Evolutionary conservation across 2,888 invertebrate genomes (phyloP), one percentile per base, ranked within the genome.

Genomic region (Erynnis tages): DNA sequence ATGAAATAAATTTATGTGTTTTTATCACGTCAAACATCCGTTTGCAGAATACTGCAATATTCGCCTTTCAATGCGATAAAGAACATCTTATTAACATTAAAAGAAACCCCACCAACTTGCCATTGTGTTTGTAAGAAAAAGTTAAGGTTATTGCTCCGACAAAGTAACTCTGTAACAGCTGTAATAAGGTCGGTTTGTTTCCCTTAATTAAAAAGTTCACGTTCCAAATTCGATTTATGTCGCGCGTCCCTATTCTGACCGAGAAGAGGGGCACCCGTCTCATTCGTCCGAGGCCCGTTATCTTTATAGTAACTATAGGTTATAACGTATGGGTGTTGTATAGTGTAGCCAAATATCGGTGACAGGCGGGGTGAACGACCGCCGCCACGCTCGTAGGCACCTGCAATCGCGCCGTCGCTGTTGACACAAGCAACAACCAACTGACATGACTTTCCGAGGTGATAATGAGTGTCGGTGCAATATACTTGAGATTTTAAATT

Each of bases 281-380:
- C 40, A 41, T 49, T 59, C 61, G 57, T 56, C 58, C 56, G 62
- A 69, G 73, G 63, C 68, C 79, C 79, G 81, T 79, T 83, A 82
- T 84, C 76, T 73, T 63, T 64, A 40, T 50, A 40, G 48, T 49
- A 34, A 49, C 50, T 67, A 61, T 56, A 56, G 62, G 60, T 72
- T 71, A 47, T 59, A 60, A 61, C 57, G 69, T 73, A 71, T 76
- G 73, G 73, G 68, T 73, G 72, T 70, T 66, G 67, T 75, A 75
- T 71, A 72, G 72, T 73, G 75, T 85, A 82, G 80, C 88, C 85
- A 80, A 89, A 89, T 87, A 86, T 86, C 75, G 74, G 74, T 70
- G 74, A 75, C 77, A 71, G 69, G 63, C 71, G 76, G 75, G 87
- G 79, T 85, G 76, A 85, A 82, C 57, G 84, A 84, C 81, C 86